phyloP scores from a whole-genome alignment of 2,797 vertebrate genomes.

The Arvicola amphibius region DNA sequence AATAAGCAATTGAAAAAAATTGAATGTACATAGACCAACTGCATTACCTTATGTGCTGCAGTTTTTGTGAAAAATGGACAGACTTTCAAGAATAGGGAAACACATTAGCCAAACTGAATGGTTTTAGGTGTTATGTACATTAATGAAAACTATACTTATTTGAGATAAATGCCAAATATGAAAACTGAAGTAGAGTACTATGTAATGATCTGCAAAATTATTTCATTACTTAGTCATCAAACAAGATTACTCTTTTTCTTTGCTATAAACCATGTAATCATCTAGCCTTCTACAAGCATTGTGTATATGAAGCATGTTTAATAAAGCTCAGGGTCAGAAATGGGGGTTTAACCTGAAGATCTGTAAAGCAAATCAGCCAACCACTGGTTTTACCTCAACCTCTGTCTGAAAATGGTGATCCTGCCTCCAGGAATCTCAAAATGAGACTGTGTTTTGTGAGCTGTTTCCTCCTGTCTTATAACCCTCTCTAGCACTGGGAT shows the following conservation, averaged over 20 bases:
- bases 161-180: neutral
- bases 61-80: neutral
- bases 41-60: neutral
- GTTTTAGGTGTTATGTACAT: neutral
- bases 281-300: neutral
- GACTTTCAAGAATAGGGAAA: neutral
- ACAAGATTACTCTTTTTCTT: neutral
- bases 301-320: neutral
- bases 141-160: neutral
- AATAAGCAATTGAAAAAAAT: neutral
- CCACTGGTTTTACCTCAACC: no score
- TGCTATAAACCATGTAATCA: neutral
- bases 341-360: no score
- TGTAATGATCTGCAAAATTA: neutral
- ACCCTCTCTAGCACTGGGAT: no score
- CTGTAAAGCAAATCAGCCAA: no score
- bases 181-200: neutral
- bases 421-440: no score
- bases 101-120: neutral
- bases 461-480: no score
- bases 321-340: no score
- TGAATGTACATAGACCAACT: neutral
- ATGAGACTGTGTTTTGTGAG: no score
- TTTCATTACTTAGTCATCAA: neutral
- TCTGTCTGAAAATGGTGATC: no score